Conservation (phyloP, 2,888 invertebrate genomes). For the Cheilosia vulpina region DNA sequence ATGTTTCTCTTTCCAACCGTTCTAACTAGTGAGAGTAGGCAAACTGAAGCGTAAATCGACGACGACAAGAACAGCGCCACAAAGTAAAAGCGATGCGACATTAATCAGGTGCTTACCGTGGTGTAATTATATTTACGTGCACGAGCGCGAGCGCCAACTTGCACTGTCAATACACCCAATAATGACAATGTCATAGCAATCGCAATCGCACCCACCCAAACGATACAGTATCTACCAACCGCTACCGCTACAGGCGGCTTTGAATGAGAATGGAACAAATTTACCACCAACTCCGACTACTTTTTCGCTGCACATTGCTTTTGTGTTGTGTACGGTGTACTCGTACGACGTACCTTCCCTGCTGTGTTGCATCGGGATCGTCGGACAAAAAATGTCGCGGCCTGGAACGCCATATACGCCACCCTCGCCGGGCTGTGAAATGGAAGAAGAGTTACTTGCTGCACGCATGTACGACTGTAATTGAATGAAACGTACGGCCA, state of each 20-base stretch:
- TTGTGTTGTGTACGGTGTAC: background rate
- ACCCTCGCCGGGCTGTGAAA: constrained; percentile 34
- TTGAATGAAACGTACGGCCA: constrained; percentile 60
- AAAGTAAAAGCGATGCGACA: constrained; percentile 44
- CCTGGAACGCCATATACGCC: constrained; percentile 45
- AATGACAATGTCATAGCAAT: constrained; percentile 36
- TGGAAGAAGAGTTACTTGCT: constrained; percentile 11
- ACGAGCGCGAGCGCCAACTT: constrained; percentile 23
- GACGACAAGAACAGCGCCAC: constrained; percentile 8
- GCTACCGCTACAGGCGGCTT: too few relatives aligned
- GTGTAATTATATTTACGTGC: constrained; percentile 57
- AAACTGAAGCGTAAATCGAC: constrained; percentile 16
- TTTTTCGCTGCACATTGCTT: constrained; percentile 18
- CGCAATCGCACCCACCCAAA: constrained; percentile 7
- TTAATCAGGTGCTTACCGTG: constrained; percentile 69
- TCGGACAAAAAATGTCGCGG: constrained; percentile 31
- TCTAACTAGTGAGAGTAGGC: background rate
- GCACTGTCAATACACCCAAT: constrained; percentile 46
- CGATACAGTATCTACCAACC: background rate
- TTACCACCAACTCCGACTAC: background rate
- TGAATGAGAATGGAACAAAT: constrained; percentile 6
- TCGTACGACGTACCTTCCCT: background rate
- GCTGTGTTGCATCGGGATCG: constrained; percentile 34
- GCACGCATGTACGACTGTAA: constrained; percentile 43
- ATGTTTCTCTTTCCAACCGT: constrained; percentile 5